These are phyloP conservation scores for Mycalesis mineus DNA, from an alignment of 2,888 invertebrate species.

Conservation along the genomic window DNA sequence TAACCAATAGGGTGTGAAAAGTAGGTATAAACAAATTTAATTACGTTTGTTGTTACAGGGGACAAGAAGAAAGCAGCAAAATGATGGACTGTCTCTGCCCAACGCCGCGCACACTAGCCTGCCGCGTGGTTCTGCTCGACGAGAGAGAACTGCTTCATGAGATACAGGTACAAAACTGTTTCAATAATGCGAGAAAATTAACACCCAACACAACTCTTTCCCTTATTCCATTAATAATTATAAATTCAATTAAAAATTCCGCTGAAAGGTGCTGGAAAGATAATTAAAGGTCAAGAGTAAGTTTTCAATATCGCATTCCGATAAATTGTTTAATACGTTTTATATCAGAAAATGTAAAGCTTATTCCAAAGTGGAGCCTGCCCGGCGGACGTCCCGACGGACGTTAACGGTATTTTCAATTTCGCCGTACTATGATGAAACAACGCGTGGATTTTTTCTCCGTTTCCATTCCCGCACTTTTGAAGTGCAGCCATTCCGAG, in stretches of 20 bases:
- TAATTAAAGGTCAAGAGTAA: not conserved
- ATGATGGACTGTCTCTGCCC: conserved; percentile 79
- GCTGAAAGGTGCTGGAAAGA: not conserved
- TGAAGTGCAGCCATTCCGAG: conserved; percentile 65
- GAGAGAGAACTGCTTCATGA: conserved; percentile 94
- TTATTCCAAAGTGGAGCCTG: conserved; percentile 49
- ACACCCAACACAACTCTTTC: not conserved
- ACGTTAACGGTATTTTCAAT: conserved; percentile 64
- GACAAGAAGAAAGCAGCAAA: conserved; percentile 40
- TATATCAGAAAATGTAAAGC: conserved; percentile 39
- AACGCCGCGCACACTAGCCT: conserved; percentile 81
- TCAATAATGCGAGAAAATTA: not conserved
- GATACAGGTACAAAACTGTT: conserved; percentile 82
- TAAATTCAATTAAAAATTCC: not conserved
- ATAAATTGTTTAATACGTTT: conserved; percentile 29
- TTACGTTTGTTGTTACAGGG: conserved; percentile 27
- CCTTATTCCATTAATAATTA: not conserved
- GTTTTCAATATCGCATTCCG: conserved; percentile 9
- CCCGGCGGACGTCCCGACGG: conserved; percentile 47
- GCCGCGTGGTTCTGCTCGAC: conserved; percentile 92
- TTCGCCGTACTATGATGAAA: conserved; percentile 56
- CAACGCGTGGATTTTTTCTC: conserved; percentile 56
- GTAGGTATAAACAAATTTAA: too few species aligned
- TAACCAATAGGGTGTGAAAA: too few species aligned
- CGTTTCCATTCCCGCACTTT: conserved; percentile 55